These are phyloP conservation scores for Xerus inauris DNA, from an alignment of 2,113 vertebrate species.

Conservation along the genomic window DNA sequence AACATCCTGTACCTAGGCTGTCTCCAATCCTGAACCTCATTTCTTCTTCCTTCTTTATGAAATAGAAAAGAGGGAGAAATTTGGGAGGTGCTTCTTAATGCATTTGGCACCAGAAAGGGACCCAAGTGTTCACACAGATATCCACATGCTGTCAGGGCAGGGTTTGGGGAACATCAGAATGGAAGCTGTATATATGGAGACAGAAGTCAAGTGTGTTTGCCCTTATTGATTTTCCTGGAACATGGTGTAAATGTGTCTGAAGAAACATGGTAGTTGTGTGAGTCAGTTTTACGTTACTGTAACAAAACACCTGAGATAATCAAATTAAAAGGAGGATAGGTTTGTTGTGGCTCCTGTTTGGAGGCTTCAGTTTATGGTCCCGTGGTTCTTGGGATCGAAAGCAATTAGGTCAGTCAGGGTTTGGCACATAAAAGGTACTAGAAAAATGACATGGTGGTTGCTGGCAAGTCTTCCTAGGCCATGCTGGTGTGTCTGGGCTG, in stretches of 20 bases:
- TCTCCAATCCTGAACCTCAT: not conserved
- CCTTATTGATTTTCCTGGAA: not conserved
- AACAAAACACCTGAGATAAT: too few relatives aligned
- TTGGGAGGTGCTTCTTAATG: not conserved
- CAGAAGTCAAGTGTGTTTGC: not conserved
- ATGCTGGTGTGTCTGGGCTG: not conserved
- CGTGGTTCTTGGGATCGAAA: not conserved
- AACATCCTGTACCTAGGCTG: not conserved
- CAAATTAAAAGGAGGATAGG: too few relatives aligned
- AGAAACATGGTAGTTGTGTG: too few relatives aligned
- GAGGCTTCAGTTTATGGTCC: too few relatives aligned
- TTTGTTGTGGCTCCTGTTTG: too few relatives aligned
- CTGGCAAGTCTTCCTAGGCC: not conserved
- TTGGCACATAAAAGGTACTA: not conserved
- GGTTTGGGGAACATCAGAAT: not conserved
- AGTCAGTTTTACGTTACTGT: too few relatives aligned
- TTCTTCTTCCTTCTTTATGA: not conserved
- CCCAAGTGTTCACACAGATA: not conserved
- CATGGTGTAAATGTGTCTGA: not conserved
- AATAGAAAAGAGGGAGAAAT: not conserved
- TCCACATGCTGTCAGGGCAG: not conserved
- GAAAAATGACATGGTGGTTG: not conserved
- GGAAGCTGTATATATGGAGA: not conserved
- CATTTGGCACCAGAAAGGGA: not conserved
- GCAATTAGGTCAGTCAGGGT: not conserved